Evolutionary conservation across 2,888 invertebrate species (phyloP), one percentile per base, ranked within the genome.

Genomic region (Carterocephalus palaemon): DNA sequence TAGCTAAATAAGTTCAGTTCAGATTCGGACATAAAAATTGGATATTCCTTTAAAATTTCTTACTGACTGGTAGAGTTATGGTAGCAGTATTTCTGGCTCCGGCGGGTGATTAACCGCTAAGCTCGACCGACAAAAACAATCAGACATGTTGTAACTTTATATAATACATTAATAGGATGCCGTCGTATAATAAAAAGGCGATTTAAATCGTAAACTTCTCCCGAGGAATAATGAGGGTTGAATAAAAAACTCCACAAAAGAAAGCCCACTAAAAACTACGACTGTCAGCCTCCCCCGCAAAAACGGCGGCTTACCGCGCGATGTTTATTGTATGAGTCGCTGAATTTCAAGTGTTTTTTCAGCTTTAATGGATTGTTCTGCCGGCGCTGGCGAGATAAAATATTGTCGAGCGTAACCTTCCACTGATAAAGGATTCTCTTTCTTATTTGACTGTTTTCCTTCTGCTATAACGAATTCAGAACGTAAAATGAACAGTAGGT

Each of bases 251-350:
- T 9, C 9, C 28, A 43, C 28, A 36, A 43, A 39, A 36, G 28
- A 36, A 36, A 29, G 22, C 9, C 9, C 29, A 29, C 20, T 34
- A 36, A 43, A 43, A 42, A 43, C 34, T 43, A 15, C 26, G 33
- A 42, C 15, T 33, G 24, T 42, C 33, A 17, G 23, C 6, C 40
- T 50, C 31, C 52, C 56, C 50, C 49, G 64, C 71, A 77, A 79
- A 77, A 79, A 78, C 69, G 54, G 48, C 59, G 53, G 59, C 60
- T 59, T 63, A 59, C 62, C 58, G 55, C 63, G 54, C 58, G 64
- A 85, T 85, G 85, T 83, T 77, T 85, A 85, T 85, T 85, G 82
- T 78, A 85, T 85, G 85, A 85, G 86, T 64, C 55, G 69, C 79
- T 79, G 80, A 81, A 80, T 82, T 79, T 80, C 80, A 79, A 81